phyloP scores from a whole-genome alignment of 2,888 invertebrate genomes.

The Empis livida region DNA sequence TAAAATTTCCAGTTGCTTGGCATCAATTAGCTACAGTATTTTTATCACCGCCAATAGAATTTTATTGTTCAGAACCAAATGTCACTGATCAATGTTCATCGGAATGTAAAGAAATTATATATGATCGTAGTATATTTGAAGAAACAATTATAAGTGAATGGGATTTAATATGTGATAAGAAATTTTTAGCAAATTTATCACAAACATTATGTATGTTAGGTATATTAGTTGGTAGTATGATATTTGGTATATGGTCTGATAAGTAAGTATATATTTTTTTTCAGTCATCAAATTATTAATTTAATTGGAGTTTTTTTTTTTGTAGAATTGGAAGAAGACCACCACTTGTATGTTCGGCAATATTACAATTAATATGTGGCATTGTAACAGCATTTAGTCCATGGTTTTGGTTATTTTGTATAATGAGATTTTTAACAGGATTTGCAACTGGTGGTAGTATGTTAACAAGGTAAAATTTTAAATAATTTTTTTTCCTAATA shows the following conservation, averaged over 20 bases:
- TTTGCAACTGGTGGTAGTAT: conserved; percentile 66
- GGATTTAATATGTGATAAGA: conserved; percentile 45
- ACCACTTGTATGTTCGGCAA: conserved; percentile 55
- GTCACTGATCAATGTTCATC: conserved; percentile 37
- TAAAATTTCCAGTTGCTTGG: conserved; percentile 71
- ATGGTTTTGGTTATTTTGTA: conserved; percentile 46
- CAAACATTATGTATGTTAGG: conserved; percentile 70
- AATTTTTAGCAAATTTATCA: conserved; percentile 56
- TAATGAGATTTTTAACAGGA: conserved; percentile 54
- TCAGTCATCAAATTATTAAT: no score
- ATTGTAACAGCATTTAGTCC: conserved; percentile 55
- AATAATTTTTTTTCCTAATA: conserved; percentile 10
- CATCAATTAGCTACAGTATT: conserved; percentile 68
- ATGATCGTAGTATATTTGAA: conserved; percentile 51
- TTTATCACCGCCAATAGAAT: conserved; percentile 52
- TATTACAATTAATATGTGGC: conserved; percentile 55
- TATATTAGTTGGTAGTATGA: conserved; percentile 58
- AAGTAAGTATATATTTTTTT: conserved; percentile 39
- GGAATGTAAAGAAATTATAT: conserved; percentile 42
- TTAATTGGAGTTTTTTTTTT: conserved; percentile 11
- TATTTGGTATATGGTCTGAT: conserved; percentile 65
- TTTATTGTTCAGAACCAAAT: conserved; percentile 37
- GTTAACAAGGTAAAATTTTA: conserved; percentile 41
- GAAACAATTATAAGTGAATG: conserved; percentile 64
- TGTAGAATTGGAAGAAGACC: conserved; percentile 56